These are phyloP conservation scores for Sander lucioperca DNA, from an alignment of 2,113 vertebrate species.

Conservation along the genomic window DNA sequence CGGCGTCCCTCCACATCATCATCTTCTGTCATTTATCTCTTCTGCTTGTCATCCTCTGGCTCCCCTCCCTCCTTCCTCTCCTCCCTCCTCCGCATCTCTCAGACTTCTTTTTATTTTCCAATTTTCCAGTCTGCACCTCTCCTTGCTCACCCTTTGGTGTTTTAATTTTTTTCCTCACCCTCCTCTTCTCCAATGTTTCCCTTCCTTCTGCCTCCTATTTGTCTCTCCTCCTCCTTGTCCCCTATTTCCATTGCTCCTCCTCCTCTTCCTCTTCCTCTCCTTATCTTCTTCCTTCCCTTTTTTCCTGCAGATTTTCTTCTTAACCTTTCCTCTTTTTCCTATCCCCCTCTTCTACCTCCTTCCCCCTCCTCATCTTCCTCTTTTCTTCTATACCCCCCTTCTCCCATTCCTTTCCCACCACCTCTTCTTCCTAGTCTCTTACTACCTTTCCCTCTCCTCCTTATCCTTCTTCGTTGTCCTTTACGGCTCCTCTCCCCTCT, in stretches of 20 bases:
- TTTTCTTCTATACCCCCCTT: not conserved
- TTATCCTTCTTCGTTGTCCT: not conserved
- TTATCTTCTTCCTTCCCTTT: not conserved
- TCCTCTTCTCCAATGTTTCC: not conserved
- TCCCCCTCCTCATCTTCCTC: not conserved
- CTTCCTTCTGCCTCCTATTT: not conserved
- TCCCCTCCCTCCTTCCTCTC: not conserved
- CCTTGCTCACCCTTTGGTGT: no score
- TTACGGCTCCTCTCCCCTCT: not conserved
- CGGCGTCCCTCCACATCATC: conserved; percentile 47
- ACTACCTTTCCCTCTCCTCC: not conserved
- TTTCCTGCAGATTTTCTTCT: not conserved
- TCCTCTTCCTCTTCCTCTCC: not conserved
- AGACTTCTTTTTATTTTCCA: not conserved
- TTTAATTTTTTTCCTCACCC: not conserved
- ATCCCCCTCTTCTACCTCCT: not conserved
- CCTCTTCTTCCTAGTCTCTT: not conserved
- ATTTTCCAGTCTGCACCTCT: not conserved
- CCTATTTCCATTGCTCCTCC: not conserved
- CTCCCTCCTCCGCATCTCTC: not conserved
- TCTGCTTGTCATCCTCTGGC: conserved; percentile 10
- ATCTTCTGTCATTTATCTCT: conserved; percentile 46
- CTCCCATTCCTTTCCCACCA: not conserved
- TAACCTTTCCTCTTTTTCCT: not conserved
- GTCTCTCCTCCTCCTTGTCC: not conserved